These are phyloP conservation scores for Drosophila austrosaltans DNA, from an alignment of 2,888 invertebrate species.

Conservation along the genomic window DNA sequence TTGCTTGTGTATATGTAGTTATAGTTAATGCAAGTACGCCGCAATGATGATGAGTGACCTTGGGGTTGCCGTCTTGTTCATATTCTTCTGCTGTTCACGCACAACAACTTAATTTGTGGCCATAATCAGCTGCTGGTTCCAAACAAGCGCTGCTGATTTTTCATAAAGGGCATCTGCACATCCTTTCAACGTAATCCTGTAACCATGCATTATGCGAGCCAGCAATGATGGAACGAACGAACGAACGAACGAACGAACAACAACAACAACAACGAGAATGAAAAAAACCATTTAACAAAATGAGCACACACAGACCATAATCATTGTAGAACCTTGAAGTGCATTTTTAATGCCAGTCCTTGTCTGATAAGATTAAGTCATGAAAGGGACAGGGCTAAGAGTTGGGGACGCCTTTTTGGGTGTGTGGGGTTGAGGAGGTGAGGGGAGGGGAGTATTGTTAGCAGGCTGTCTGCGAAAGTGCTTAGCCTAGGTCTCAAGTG, in stretches of 20 bases:
- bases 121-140: slow-evolving; percentile 54
- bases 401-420: slow-evolving; percentile 12
- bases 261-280: too few species aligned
- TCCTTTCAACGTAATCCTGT: slow-evolving; percentile 67
- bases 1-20: slow-evolving; percentile 13
- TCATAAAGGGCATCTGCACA: slow-evolving; percentile 56
- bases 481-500: slow-evolving; percentile 70
- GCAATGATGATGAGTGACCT: slow-evolving; percentile 51
- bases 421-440: slow-evolving; percentile 2
- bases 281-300: slow-evolving; percentile 70
- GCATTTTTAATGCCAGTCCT: slow-evolving; percentile 79
- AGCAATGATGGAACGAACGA: background rate
- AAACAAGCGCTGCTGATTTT: slow-evolving; percentile 77
- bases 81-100: slow-evolving; percentile 53
- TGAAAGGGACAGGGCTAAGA: slow-evolving; percentile 63
- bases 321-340: slow-evolving; percentile 75
- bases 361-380: slow-evolving; percentile 77
- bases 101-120: slow-evolving; percentile 73
- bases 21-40: slow-evolving; percentile 43
- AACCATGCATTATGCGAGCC: slow-evolving; percentile 72
- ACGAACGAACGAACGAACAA: too few species aligned
- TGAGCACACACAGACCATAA: slow-evolving; percentile 56
- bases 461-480: slow-evolving; percentile 70
- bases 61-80: slow-evolving; percentile 40
- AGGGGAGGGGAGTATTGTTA: slow-evolving; percentile 52